Evolutionary conservation across 2,797 vertebrate species (phyloP), one percentile per base, ranked within the genome.

Genomic region (Myioborus miniatus): DNA sequence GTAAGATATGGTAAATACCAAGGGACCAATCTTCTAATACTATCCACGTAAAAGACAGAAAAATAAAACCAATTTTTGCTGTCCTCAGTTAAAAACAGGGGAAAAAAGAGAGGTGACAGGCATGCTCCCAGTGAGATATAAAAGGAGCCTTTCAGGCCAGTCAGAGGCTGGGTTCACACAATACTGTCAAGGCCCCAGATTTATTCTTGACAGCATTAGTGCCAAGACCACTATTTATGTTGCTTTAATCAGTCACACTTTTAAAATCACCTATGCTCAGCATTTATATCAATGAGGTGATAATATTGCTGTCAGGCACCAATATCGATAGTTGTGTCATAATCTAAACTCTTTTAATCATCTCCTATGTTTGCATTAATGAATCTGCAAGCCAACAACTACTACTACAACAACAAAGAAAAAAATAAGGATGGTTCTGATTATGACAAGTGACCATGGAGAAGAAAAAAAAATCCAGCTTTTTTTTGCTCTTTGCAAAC

Each of bases 151-250:
- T 95, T 95, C 56, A 84, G 95, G 34, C 87, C 87, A 91, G 77
- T 94, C 83, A 64, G 74, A 68, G 90, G 9, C 59, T 89, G 74
- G 60, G 93, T 96, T 95, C 95, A 94, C 37, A 88, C 3, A 3
- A 84, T 87, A 68, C 74, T 96, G 94, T 94, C 96, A 94, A 84
- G 83, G 80, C 88, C 85, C 63, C 36, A 96, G 90, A 96, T 97
- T 96, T 96, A 96, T 96, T 76, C 56, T 90, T 93, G 95, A 96
- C 95, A 97, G 77, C 85, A 70, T 90, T 96, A 94, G 83, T 94
- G 83, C 87, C 85, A 91, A 68, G 70, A 94, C 91, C 49, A 93
- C 89, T 97, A 94, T 95, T 97, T 95, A 96, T 78, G 89, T 89
- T 47, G 34, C 59, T 77, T 72, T 92, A 94, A 71, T 85, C 86